Evolutionary conservation across 2,888 invertebrate genomes (phyloP).

Genomic region (Rhaphigaster nebulosa): DNA sequence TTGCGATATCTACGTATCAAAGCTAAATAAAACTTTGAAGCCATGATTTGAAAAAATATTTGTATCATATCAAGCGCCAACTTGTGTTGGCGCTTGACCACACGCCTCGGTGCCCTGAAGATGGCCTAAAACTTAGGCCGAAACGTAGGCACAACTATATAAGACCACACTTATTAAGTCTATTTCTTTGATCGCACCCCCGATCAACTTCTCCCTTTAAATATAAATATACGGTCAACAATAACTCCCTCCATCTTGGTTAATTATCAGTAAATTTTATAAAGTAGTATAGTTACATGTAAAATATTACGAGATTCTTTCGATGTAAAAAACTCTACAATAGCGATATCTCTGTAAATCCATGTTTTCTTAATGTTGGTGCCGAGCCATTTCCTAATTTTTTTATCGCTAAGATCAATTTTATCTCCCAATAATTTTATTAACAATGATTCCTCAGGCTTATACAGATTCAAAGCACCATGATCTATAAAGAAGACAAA

Average conservation of each 20-base stretch:
- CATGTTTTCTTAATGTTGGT: conserved; percentile 54
- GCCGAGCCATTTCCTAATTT: conserved; percentile 60
- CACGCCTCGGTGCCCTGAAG: too few species aligned
- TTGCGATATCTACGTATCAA: too few species aligned
- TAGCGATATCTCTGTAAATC: conserved; percentile 57
- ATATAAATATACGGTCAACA: background rate
- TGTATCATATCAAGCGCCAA: too few species aligned
- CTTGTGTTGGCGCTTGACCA: too few species aligned
- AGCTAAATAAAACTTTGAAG: too few species aligned
- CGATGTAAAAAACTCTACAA: conserved; percentile 56
- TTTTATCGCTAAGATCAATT: conserved; percentile 47
- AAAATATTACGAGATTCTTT: conserved; percentile 57
- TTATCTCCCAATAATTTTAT: conserved; percentile 43
- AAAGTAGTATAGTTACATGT: conserved; percentile 54
- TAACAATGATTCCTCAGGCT: conserved; percentile 26
- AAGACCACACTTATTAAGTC: too few species aligned
- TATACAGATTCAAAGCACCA: conserved; percentile 39
- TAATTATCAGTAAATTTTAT: background rate
- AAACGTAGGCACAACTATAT: too few species aligned
- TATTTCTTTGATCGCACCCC: too few species aligned
- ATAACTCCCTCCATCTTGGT: too few species aligned
- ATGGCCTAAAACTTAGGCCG: too few species aligned
- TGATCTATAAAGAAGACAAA: background rate
- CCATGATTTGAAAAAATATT: too few species aligned
- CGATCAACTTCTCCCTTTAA: too few species aligned